These are phyloP conservation scores for Drosophila triauraria DNA, from an alignment of 1,140 invertebrate species.

Conservation along the genomic window DNA sequence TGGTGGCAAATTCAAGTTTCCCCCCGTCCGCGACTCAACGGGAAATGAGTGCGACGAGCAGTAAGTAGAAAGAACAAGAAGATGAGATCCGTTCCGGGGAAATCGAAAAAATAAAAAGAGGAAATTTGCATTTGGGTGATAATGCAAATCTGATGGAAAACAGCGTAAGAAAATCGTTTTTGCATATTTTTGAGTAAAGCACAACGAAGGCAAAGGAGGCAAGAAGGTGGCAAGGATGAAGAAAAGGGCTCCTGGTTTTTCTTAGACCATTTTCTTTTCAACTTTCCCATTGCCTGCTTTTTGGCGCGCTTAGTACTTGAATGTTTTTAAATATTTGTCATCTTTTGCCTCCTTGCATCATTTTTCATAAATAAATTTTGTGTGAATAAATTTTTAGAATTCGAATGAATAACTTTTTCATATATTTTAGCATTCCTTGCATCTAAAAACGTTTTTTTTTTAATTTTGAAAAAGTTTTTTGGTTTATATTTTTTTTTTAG, in stretches of 20 bases:
- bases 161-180: conserved; percentile 31
- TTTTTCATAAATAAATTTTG: background rate
- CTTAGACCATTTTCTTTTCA: background rate
- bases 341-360: background rate
- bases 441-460: too few relatives aligned
- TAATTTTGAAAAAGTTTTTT: too few relatives aligned
- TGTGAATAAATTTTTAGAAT: background rate
- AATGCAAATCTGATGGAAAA: conserved; percentile 53
- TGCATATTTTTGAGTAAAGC: conserved; percentile 44
- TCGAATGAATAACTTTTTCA: too few relatives aligned
- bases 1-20: conserved; percentile 29
- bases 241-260: background rate
- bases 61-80: conserved; percentile 1
- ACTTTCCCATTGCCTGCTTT: too few relatives aligned
- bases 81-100: background rate
- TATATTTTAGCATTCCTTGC: too few relatives aligned
- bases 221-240: background rate
- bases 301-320: background rate
- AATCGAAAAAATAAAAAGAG: conserved; percentile 19
- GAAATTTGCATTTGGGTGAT: conserved; percentile 39
- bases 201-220: background rate
- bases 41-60: conserved; percentile 2
- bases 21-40: conserved; percentile 8
- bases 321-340: background rate
- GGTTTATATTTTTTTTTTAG: too few relatives aligned